Evolutionary conservation across 2,888 invertebrate genomes (phyloP).

Genomic region (Hymenopus coronatus): DNA sequence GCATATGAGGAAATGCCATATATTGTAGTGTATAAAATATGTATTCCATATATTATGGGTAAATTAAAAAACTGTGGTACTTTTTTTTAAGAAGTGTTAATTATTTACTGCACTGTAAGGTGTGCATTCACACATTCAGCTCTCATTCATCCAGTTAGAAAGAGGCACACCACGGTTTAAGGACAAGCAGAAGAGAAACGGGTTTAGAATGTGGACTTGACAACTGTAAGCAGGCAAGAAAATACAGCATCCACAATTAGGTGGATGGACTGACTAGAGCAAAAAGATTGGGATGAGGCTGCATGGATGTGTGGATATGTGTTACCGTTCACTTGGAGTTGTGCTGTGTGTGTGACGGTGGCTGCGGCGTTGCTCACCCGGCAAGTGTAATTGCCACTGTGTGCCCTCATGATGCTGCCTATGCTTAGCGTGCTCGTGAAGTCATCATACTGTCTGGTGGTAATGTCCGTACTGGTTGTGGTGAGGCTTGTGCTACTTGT

Average conservation of each 20-base stretch:
- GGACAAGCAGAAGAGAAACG: not conserved
- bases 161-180: not conserved
- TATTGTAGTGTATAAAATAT: too few relatives aligned
- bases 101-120: not conserved
- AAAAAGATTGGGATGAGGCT: not conserved
- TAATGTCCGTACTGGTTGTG: constrained; percentile 46
- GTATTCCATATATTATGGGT: too few relatives aligned
- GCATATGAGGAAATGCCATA: not conserved
- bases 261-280: not conserved
- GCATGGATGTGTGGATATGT: not conserved
- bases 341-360: constrained; percentile 57
- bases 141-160: not conserved
- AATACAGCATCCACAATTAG: not conserved
- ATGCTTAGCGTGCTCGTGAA: constrained; percentile 60
- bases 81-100: not conserved
- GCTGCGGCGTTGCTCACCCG: constrained; percentile 59
- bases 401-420: constrained; percentile 55
- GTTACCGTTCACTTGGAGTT: constrained; percentile 57
- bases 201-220: not conserved
- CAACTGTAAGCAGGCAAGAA: not conserved
- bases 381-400: constrained; percentile 60
- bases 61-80: not conserved
- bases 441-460: constrained; percentile 58
- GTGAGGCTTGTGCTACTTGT: constrained; percentile 24
- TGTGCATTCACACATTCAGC: not conserved